These are phyloP conservation scores for Onthophagus sagittarius DNA, from an alignment of 2,888 invertebrate genomes.

Conservation along the genomic window DNA sequence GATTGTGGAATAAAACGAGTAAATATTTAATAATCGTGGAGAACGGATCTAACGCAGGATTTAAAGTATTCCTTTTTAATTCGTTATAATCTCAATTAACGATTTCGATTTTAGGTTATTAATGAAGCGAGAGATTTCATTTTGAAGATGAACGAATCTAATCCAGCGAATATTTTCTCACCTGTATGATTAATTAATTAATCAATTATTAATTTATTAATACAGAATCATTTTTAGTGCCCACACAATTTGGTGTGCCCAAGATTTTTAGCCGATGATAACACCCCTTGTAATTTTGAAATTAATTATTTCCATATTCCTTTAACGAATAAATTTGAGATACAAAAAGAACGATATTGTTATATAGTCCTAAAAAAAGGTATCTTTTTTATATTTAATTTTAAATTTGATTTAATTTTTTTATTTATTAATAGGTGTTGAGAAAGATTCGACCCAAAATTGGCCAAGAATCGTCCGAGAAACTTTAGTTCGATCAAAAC, in stretches of 20 bases:
- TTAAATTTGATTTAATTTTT: conserved; percentile 22
- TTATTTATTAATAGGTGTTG: not conserved
- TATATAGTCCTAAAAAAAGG: conserved; percentile 84
- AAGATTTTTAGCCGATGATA: conserved; percentile 56
- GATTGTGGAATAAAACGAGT: conserved; percentile 83
- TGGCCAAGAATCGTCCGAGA: conserved; percentile 82
- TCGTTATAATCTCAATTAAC: too few relatives aligned
- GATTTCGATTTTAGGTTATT: conserved; percentile 50
- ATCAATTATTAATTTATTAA: conserved; percentile 12
- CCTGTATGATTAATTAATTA: conserved; percentile 61
- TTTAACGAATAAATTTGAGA: conserved; percentile 48
- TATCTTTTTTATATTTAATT: conserved; percentile 26
- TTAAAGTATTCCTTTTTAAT: conserved; percentile 51
- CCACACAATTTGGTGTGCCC: conserved; percentile 82
- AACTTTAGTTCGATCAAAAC: conserved; percentile 65
- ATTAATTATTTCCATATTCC: conserved; percentile 59
- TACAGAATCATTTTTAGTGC: conserved; percentile 71
- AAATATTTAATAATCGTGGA: conserved; percentile 81
- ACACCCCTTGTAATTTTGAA: conserved; percentile 76
- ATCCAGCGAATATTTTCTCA: conserved; percentile 64
- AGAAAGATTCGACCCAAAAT: conserved; percentile 29
- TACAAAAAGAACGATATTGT: conserved; percentile 61
- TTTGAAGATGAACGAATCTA: conserved; percentile 52
- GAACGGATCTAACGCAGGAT: conserved; percentile 78
- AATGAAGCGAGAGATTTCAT: conserved; percentile 84